Conservation (phyloP, 2,888 invertebrate species). For the Rotaria macrura region DNA sequence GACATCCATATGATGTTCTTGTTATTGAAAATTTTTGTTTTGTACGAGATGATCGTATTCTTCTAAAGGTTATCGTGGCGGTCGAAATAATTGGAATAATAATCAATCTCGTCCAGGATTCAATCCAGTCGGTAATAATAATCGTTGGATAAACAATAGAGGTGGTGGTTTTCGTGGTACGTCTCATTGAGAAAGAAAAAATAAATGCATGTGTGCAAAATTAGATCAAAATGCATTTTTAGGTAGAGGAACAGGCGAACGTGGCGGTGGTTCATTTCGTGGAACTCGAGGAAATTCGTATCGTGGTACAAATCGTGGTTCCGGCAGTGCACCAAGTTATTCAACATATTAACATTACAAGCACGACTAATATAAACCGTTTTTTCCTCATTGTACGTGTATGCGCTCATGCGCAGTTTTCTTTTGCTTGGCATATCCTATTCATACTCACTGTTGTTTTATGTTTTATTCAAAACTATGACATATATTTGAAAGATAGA, state of each 20-base stretch:
- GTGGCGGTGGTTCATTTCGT: background rate
- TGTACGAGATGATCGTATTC: background rate
- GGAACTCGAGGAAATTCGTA: background rate
- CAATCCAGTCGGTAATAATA: background rate
- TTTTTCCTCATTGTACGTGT: background rate
- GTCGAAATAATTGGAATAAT: background rate
- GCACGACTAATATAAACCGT: background rate
- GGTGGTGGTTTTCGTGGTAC: slow-evolving; percentile 15
- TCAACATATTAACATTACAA: background rate
- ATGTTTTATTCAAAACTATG: background rate
- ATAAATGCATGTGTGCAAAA: no score
- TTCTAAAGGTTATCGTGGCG: background rate
- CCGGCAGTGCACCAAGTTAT: background rate
- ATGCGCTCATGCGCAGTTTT: background rate
- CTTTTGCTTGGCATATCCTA: background rate
- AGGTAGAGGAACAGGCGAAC: background rate
- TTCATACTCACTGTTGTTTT: background rate
- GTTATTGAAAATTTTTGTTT: no score
- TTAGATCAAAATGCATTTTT: background rate
- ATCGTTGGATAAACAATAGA: background rate
- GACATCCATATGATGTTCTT: no score
- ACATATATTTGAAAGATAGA: background rate
- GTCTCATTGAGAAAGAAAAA: background rate
- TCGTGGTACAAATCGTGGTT: background rate
- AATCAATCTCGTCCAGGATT: background rate